Conservation (phyloP, 2,797 vertebrate species). For the Coracias cyanogaster region DNA sequence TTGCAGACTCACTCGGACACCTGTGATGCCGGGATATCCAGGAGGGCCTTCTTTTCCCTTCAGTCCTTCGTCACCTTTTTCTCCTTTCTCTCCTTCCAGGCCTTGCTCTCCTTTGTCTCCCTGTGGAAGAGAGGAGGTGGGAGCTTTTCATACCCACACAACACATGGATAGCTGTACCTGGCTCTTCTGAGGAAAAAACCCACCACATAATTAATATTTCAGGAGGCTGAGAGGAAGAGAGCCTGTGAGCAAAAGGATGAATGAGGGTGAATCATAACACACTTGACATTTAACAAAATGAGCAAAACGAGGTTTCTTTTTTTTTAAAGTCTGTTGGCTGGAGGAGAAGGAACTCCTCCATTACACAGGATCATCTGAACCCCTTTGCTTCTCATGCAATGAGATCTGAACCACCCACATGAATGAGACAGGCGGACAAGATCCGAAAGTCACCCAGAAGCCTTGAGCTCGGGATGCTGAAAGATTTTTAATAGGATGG, state of each 20-base stretch:
- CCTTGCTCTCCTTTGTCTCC: slow-evolving; percentile 95
- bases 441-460: not conserved
- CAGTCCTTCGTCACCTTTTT: slow-evolving; percentile 90
- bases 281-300: not conserved
- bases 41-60: slow-evolving; percentile 91
- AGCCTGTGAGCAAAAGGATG: not conserved
- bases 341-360: slow-evolving; percentile 23
- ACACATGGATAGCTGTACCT: not conserved
- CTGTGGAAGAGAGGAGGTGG: slow-evolving; percentile 74
- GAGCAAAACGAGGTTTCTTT: not conserved
- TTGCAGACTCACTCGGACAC: slow-evolving; percentile 88
- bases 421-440: not conserved
- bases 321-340: not conserved
- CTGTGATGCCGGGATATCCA: slow-evolving; percentile 88
- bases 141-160: slow-evolving; percentile 22
- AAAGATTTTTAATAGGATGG: not conserved
- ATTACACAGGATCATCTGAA: slow-evolving; percentile 19
- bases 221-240: slow-evolving; percentile 17
- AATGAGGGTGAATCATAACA: slow-evolving; percentile 49
- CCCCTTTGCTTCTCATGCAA: not conserved
- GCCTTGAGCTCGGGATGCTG: not conserved
- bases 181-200: not conserved
- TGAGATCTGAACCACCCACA: not conserved
- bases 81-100: slow-evolving; percentile 89
- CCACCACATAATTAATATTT: slow-evolving; percentile 33